Evolutionary conservation across 2,797 vertebrate species (phyloP), one percentile per base, ranked within the genome.

Genomic region (Ctenopoma kingsleyae): DNA sequence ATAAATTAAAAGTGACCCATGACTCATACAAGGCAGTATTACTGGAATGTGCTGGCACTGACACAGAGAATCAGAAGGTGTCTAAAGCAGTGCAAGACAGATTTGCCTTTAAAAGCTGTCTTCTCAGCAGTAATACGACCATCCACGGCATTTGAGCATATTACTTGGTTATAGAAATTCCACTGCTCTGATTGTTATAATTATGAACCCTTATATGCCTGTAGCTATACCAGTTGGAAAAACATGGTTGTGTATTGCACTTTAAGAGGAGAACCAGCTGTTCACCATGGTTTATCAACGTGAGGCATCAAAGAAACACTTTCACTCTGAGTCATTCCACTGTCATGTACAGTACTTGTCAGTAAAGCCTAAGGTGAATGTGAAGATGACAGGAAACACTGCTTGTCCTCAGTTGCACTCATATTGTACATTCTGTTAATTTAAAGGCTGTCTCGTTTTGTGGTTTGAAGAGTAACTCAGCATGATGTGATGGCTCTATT

Each of bases 111-210:
- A n/a, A 71, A 71, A 74, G 67, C 64, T 67, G 67, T 81, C 41
- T 67, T 55, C 51, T 72, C 65, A 41, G 52, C 63, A 64, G 38
- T 5, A 52, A 43, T 57, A 47, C 44, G 40, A 44, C 47, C 53
- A 36, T 68, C 52, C 30, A 47, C 51, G 12, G 52, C 57, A 67
- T 61, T 62, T 16, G 19, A 60, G 70, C 66, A 77, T 77, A 85
- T 88, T 85, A 83, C 83, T 82, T 66, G 67, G 84, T 89, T 85
- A 87, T 71, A 75, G 65, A 85, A 82, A 84, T 81, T 78, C 78
- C 44, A 22, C 47, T 58, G 57, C 72, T 75, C 47, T 82, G 87
- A 87, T 86, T 79, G 60, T 84, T 84, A 78, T 87, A 85, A 88
- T 91, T 83, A 83, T n/a, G 48, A 81, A 71, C 60, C 75, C 66